phyloP scores from a whole-genome alignment of 2,797 vertebrate genomes.

The Leptatherina wallacei region DNA sequence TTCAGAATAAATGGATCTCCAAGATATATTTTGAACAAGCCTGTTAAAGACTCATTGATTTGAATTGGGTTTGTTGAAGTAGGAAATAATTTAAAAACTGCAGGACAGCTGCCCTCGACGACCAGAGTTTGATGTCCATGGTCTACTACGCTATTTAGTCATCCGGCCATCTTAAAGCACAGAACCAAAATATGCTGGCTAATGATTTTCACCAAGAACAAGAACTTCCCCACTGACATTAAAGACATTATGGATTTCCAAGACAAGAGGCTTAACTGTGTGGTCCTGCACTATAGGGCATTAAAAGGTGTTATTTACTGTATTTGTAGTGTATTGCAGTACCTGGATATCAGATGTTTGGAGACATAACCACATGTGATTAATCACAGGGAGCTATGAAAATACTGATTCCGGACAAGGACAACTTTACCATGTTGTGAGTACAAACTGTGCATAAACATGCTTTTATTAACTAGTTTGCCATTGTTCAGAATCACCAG shows the following conservation, averaged over 20 bases:
- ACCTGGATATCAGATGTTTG: not conserved
- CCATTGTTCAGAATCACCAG: not conserved
- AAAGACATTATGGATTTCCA: constrained; percentile 59
- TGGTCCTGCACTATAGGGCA: constrained; percentile 17
- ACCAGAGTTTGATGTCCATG: too few species aligned
- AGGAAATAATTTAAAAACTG: too few species aligned
- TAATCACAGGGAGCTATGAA: too few species aligned
- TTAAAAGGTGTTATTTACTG: constrained; percentile 29
- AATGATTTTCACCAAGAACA: constrained; percentile 44
- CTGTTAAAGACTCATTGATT: too few species aligned
- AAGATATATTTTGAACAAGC: too few species aligned
- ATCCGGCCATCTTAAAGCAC: constrained; percentile 1
- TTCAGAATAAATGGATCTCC: too few species aligned
- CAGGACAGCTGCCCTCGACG: too few species aligned
- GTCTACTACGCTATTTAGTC: constrained; percentile 1
- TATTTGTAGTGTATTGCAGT: not conserved
- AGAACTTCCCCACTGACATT: constrained; percentile 32
- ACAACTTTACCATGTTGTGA: not conserved
- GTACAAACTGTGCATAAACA: not conserved
- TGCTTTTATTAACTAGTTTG: not conserved
- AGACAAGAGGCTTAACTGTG: constrained; percentile 27
- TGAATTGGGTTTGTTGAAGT: too few species aligned
- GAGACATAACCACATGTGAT: not conserved
- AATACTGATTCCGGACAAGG: too few species aligned
- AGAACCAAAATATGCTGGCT: constrained; percentile 13